Percentiles rank a stretch among this genome's conserved stretches.
Evolutionary conservation across 2,113 vertebrate species (phyloP).

Genomic region (Otus sunia): DNA sequence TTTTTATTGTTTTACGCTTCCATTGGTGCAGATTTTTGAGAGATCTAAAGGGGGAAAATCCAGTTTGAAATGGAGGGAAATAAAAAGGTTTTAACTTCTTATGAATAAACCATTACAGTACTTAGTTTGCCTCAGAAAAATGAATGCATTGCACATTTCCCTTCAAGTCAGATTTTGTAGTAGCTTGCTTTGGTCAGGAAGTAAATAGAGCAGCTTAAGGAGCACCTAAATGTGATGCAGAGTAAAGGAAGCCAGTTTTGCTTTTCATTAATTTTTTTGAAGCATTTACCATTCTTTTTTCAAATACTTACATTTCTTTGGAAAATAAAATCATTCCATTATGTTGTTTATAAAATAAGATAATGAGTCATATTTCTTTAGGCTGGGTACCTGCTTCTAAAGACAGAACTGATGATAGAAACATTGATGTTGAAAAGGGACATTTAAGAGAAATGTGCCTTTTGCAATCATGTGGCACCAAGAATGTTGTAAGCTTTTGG

Average conservation of each 20-base stretch:
- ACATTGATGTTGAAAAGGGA: background rate
- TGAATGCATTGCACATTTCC: conserved; percentile 22
- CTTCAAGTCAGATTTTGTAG: conserved; percentile 31
- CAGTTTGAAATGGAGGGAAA: conserved; percentile 50
- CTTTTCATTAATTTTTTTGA: background rate
- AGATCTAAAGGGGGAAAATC: conserved; percentile 51
- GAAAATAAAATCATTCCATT: background rate
- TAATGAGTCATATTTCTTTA: background rate
- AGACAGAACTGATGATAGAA: background rate
- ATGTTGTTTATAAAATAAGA: background rate
- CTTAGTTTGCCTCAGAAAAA: conserved; percentile 65
- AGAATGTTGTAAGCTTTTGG: background rate
- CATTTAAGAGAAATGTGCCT: background rate
- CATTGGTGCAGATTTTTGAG: conserved; percentile 12
- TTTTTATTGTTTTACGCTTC: background rate
- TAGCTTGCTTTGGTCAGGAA: conserved; percentile 36
- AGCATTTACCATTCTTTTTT: background rate
- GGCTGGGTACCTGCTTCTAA: background rate
- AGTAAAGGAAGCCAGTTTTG: background rate
- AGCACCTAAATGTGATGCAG: conserved; percentile 7
- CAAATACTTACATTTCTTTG: background rate
- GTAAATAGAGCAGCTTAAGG: conserved; percentile 36
- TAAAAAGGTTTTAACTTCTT: conserved; percentile 43
- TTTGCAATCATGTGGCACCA: background rate
- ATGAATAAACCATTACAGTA: conserved; percentile 71